Conservation (phyloP, 2,113 vertebrate species). For the Gymnogyps californianus region DNA sequence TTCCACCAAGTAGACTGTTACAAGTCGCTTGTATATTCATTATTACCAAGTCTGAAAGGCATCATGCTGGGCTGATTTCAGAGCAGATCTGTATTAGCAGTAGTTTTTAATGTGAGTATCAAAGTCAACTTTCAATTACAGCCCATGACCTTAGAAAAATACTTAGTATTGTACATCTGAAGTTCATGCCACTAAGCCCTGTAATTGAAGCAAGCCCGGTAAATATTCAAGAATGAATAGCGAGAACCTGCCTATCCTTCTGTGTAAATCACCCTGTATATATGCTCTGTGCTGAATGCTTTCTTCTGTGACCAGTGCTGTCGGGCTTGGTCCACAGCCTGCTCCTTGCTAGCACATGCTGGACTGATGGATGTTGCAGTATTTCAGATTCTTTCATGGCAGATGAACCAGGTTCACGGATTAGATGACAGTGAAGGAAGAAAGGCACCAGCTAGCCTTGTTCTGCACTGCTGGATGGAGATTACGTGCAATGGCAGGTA, state of each 20-base stretch:
- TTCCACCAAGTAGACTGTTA: background rate
- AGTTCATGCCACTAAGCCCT: background rate
- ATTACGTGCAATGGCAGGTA: background rate
- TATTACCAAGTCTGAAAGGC: conserved; percentile 9
- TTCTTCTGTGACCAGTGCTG: background rate
- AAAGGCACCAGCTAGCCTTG: background rate
- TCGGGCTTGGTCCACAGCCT: background rate
- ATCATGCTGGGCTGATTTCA: conserved; percentile 20
- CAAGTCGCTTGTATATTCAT: background rate
- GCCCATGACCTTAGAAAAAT: background rate
- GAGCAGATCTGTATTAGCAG: conserved; percentile 4
- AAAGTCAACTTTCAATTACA: background rate
- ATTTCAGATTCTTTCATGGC: background rate
- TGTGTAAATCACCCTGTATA: background rate
- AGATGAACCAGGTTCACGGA: background rate
- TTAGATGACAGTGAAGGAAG: background rate
- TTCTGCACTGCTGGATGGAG: background rate
- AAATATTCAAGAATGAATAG: background rate
- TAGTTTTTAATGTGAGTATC: conserved; percentile 22
- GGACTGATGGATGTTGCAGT: background rate
- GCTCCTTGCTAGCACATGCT: background rate
- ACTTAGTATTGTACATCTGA: background rate
- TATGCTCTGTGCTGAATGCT: background rate
- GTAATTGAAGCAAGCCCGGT: background rate
- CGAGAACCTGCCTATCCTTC: background rate